Conservation (phyloP, 30 jellyfish, hydroid and myxozoan species). For the Aurelia coerulea region DNA sequence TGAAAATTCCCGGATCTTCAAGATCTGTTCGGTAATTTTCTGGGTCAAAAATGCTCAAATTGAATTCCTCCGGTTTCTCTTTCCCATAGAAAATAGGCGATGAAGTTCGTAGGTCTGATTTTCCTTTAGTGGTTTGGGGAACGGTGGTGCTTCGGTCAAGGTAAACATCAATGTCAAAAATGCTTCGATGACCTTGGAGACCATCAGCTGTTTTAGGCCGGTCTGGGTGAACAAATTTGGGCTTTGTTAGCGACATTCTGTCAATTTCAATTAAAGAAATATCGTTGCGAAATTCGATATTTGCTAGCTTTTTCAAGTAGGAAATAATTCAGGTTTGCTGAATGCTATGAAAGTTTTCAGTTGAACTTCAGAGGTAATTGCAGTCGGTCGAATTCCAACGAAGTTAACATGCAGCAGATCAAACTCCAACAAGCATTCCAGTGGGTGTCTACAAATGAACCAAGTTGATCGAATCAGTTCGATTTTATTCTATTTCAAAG, state of each 20-base stretch:
- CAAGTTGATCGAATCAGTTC: no score
- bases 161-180: conserved; percentile 69
- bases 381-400: no score
- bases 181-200: conserved; percentile 23
- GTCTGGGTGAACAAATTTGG: conserved; percentile 61
- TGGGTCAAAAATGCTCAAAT: conserved; percentile 60
- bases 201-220: conserved; percentile 10
- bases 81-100: conserved; percentile 72
- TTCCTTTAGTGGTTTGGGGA: neutral
- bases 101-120: conserved; percentile 53
- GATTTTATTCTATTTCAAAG: no score
- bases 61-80: conserved; percentile 57
- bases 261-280: neutral
- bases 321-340: no score
- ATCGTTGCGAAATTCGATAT: neutral
- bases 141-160: conserved; percentile 6
- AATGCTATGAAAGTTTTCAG: no score
- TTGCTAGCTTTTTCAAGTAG: no score
- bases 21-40: conserved; percentile 35
- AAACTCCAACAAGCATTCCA: no score
- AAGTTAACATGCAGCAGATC: no score
- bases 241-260: conserved; percentile 65
- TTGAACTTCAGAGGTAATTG: no score
- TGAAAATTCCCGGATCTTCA: conserved; percentile 79
- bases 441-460: no score